phyloP scores from a whole-genome alignment of 1,140 invertebrate genomes.

The Ostrea denselamellosa region DNA sequence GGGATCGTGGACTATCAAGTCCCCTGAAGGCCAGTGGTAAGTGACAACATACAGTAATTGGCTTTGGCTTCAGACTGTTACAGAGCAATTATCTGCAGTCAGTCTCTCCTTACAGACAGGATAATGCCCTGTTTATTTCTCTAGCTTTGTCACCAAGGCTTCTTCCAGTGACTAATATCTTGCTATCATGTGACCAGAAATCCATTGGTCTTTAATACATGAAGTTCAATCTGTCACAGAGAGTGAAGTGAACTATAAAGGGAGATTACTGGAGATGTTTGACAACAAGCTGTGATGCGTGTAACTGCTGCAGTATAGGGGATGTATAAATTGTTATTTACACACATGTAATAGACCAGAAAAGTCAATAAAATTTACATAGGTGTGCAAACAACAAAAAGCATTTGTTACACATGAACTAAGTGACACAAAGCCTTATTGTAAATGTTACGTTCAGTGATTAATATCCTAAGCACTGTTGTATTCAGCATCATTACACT shows the following conservation, averaged over 20 bases:
- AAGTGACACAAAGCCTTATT: too few relatives aligned
- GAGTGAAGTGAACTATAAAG: background rate
- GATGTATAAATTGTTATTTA: too few relatives aligned
- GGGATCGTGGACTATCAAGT: background rate
- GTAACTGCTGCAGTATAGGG: too few relatives aligned
- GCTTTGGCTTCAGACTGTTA: slow-evolving; percentile 19
- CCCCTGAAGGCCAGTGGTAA: slow-evolving; percentile 10
- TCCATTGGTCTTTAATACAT: background rate
- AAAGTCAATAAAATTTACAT: too few relatives aligned
- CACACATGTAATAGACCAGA: too few relatives aligned
- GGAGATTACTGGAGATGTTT: background rate
- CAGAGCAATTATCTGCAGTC: slow-evolving; percentile 34
- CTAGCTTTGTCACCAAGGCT: slow-evolving; percentile 9
- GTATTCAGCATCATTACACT: too few relatives aligned
- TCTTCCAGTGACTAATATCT: slow-evolving; percentile 33
- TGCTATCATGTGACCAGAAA: slow-evolving; percentile 19
- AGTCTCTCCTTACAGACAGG: background rate
- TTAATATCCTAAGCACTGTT: too few relatives aligned
- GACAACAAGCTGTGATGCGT: too few relatives aligned
- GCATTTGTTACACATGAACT: too few relatives aligned
- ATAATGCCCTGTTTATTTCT: slow-evolving; percentile 38
- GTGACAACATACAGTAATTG: slow-evolving; percentile 25
- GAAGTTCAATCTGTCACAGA: background rate
- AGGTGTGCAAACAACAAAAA: too few relatives aligned
- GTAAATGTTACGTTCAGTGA: too few relatives aligned